Evolutionary conservation across 2,888 invertebrate species (phyloP).

Genomic region (Abrostola triplasia): DNA sequence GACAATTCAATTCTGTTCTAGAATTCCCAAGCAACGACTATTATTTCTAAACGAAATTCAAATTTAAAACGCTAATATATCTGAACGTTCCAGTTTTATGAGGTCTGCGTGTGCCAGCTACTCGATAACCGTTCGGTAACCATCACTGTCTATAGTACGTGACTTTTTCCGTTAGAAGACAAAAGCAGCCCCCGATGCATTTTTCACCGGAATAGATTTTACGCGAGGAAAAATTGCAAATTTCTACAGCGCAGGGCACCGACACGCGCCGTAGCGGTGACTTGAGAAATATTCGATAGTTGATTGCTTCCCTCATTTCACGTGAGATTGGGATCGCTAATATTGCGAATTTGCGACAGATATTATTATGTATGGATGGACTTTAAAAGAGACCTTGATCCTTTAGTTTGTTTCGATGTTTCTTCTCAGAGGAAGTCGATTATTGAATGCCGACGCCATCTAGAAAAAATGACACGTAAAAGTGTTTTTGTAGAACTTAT

Average conservation of each 20-base stretch:
- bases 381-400: too few relatives aligned
- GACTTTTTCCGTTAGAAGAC: constrained; percentile 72
- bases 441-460: too few relatives aligned
- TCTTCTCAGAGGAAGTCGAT: too few relatives aligned
- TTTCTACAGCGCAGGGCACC: constrained; percentile 69
- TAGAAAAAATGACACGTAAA: too few relatives aligned
- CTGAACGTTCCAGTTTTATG: constrained; percentile 42
- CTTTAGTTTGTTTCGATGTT: too few relatives aligned
- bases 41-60: constrained; percentile 21
- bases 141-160: constrained; percentile 77
- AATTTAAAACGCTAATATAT: constrained; percentile 25
- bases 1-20: too few relatives aligned
- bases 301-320: constrained; percentile 67
- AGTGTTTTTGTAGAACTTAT: too few relatives aligned
- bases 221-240: constrained; percentile 76
- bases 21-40: background rate
- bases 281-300: constrained; percentile 68
- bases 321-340: constrained; percentile 20
- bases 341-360: too few relatives aligned
- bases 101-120: constrained; percentile 46
- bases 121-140: constrained; percentile 71
- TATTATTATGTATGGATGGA: too few relatives aligned
- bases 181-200: constrained; percentile 67
- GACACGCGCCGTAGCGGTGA: constrained; percentile 61
- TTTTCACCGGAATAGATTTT: constrained; percentile 77